These are phyloP conservation scores for Macrobrachium nipponense DNA, from an alignment of 1,140 invertebrate genomes.

Conservation along the genomic window DNA sequence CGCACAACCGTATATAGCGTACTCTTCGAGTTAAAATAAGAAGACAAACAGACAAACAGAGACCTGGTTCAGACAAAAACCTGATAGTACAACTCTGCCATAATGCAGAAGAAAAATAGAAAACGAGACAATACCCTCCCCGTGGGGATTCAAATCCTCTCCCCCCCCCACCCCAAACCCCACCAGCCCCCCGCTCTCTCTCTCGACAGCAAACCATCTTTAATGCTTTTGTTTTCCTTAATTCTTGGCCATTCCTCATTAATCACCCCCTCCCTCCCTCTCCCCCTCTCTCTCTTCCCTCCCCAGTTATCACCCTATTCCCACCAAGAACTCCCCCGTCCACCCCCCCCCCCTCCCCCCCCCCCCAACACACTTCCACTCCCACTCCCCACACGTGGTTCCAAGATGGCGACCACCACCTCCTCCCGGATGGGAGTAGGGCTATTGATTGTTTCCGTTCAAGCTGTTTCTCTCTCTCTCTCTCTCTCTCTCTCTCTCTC, in stretches of 20 bases:
- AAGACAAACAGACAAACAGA: too few relatives aligned
- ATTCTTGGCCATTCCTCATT: not conserved
- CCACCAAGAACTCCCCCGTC: too few relatives aligned
- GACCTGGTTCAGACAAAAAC: too few relatives aligned
- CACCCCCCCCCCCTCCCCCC: not conserved
- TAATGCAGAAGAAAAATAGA: too few relatives aligned
- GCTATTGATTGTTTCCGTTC: not conserved
- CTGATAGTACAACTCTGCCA: not conserved
- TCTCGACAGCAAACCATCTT: not conserved
- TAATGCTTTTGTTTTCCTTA: not conserved
- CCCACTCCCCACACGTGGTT: not conserved
- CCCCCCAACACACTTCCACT: too few relatives aligned
- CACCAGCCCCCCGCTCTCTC: not conserved
- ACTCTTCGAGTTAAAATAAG: too few relatives aligned
- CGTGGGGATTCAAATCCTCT: not conserved
- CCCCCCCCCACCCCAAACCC: too few relatives aligned
- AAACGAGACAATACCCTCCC: not conserved
- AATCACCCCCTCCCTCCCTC: not conserved
- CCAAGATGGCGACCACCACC: not conserved
- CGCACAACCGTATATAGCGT: too few relatives aligned
- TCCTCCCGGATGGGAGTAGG: too few relatives aligned
- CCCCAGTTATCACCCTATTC: not conserved
- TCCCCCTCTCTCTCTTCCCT: not conserved
- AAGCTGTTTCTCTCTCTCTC: constrained; percentile 29
- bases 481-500: constrained; percentile 38